These are phyloP conservation scores for Caerostris extrusa DNA, from an alignment of 1,140 invertebrate genomes.

Conservation along the genomic window DNA sequence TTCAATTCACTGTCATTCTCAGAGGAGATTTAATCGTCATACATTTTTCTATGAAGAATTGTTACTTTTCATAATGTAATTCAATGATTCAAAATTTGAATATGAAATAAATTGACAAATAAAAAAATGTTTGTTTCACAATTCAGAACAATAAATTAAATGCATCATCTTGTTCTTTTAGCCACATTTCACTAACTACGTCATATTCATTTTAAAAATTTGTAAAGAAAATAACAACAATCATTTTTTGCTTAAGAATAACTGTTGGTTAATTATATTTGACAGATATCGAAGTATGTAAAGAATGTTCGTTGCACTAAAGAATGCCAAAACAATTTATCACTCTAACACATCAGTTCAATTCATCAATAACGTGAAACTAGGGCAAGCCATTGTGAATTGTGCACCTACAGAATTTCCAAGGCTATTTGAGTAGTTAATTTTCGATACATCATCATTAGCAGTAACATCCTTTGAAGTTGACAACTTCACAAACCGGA, in stretches of 20 bases:
- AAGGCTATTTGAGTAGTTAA: background rate
- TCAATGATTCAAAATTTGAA: no score
- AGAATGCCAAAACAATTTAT: background rate
- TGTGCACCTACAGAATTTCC: background rate
- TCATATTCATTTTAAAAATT: no score
- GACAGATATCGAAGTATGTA: background rate
- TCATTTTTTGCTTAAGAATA: background rate
- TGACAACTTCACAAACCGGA: background rate
- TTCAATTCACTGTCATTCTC: no score
- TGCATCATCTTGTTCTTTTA: no score
- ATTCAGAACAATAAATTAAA: no score
- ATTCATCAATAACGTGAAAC: background rate
- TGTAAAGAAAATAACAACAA: no score
- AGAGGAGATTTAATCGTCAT: no score
- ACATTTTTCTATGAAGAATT: no score
- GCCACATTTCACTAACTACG: no score
- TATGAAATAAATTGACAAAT: no score
- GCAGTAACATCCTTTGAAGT: background rate
- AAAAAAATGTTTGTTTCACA: no score
- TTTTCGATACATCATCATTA: constrained; percentile 10
- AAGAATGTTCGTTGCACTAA: background rate
- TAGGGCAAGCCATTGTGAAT: background rate
- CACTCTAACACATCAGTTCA: background rate
- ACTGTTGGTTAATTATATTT: background rate
- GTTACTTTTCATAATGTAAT: no score